A percentile compares a stretch with the other conserved stretches of the same genome.
Evolutionary conservation across 2,888 invertebrate species (phyloP).

Genomic region (Vanessa cardui): DNA sequence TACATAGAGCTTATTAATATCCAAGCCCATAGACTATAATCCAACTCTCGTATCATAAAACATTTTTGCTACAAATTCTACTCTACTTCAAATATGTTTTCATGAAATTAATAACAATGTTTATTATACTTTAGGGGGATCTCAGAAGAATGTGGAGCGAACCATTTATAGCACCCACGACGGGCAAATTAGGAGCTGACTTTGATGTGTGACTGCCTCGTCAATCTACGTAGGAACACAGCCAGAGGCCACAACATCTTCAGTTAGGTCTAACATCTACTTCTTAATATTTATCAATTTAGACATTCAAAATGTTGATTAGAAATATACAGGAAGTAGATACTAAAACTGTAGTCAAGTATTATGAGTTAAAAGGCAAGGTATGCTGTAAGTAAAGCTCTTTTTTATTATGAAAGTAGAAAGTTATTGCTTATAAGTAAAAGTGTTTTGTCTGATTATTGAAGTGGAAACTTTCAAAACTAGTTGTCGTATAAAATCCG

Average conservation of each 20-base stretch:
- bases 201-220: conserved; percentile 73
- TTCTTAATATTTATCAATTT: conserved; percentile 5
- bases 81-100: too few relatives aligned
- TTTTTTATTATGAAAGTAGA: conserved; percentile 4
- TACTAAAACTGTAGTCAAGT: conserved; percentile 1
- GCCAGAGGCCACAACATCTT: conserved; percentile 1
- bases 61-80: too few relatives aligned
- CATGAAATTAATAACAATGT: too few relatives aligned
- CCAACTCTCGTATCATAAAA: too few relatives aligned
- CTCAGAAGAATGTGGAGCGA: conserved; percentile 99
- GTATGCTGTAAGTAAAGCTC: conserved; percentile 4
- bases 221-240: neutral
- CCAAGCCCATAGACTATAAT: too few relatives aligned
- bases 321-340: conserved; percentile 12
- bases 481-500: neutral
- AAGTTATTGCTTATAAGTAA: neutral
- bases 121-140: conserved; percentile 88
- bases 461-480: neutral
- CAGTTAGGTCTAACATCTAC: conserved; percentile 16
- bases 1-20: too few relatives aligned
- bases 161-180: conserved; percentile 92
- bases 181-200: conserved; percentile 84
- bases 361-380: conserved; percentile 7
- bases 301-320: conserved; percentile 13
- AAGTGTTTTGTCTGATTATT: neutral